Evolutionary conservation across 2,888 invertebrate species (phyloP), one percentile per base, ranked within the genome.

Genomic region (Theretra japonica): DNA sequence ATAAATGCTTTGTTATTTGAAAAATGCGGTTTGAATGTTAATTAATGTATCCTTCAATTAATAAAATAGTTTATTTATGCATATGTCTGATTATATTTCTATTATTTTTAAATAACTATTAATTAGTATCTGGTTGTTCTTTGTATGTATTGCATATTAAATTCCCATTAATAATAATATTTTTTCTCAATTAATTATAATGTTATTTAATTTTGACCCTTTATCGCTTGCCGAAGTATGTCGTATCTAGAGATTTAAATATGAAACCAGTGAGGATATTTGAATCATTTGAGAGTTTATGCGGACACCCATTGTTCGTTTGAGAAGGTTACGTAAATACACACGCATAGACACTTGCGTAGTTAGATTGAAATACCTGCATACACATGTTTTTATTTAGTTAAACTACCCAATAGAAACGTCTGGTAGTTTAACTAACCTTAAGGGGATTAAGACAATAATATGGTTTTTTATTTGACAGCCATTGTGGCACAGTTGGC

Each of bases 231-330:
- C 2, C 11, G 11, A 3, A 11, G 11, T 11, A 41, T 41, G 48
- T 48, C 65, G 23, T 48, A 65, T 65, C 65, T 48, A 65, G 65
- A 65, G 21, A 23, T 17, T 4, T 15, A 17, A 30, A 33, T 28
- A 48, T 69, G 17, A 59, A 23, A 21, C 53, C 30, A 68, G 17
- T 58, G 33, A 56, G 4, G 21, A 62, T 70, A 70, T 65, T 65
- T 65, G 69, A 70, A 25, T 41, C 30, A 65, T 50, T 25, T 57
- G 57, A 70, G 57, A 70, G 56, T 72, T 53, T n/a, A 74, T 69
- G 79, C 78, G 75, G 74, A 80, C 82, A 77, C 71, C 84, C 74
- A 88, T 88, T 89, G 88, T 89, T 86, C 73, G 76, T 80, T 82
- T 75, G 81, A 78, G 82, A 87, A 85, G 85, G 84, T 85, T 86